phyloP scores from a whole-genome alignment of 2,888 invertebrate genomes.

The Aphodius granarius region DNA sequence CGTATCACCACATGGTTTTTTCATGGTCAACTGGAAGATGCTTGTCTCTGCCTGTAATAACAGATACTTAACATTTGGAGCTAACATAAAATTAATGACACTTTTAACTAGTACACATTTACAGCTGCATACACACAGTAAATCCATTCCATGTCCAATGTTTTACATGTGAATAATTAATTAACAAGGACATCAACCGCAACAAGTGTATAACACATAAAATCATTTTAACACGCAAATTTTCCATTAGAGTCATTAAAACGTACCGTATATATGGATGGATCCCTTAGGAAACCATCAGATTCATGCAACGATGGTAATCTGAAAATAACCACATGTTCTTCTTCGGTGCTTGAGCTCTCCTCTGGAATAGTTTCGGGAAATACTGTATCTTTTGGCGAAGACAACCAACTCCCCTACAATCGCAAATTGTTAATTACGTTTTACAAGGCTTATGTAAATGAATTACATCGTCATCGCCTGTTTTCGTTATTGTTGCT shows the following conservation, averaged over 20 bases:
- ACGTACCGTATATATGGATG: constrained; percentile 77
- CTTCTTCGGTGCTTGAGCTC: constrained; percentile 89
- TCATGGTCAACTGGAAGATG: constrained; percentile 68
- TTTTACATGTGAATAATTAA: background rate
- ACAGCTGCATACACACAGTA: background rate
- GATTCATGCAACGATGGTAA: constrained; percentile 74
- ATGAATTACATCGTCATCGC: constrained; percentile 61
- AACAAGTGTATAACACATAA: background rate
- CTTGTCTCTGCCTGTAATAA: constrained; percentile 77
- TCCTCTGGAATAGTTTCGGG: constrained; percentile 93
- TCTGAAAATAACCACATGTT: constrained; percentile 87
- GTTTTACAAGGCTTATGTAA: constrained; percentile 2
- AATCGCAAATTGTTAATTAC: constrained; percentile 19
- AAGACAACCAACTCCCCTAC: constrained; percentile 76
- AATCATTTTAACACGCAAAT: background rate
- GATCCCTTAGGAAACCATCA: constrained; percentile 72
- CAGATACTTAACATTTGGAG: too few relatives aligned
- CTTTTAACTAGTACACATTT: too few relatives aligned
- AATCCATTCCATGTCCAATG: background rate
- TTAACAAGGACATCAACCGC: background rate
- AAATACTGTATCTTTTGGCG: constrained; percentile 85
- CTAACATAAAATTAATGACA: background rate
- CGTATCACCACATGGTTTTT: constrained; percentile 53
- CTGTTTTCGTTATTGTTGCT: constrained; percentile 50
- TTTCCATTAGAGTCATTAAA: background rate